phyloP scores from a whole-genome alignment of 2,888 invertebrate genomes.

The Mesochorus sp. region DNA sequence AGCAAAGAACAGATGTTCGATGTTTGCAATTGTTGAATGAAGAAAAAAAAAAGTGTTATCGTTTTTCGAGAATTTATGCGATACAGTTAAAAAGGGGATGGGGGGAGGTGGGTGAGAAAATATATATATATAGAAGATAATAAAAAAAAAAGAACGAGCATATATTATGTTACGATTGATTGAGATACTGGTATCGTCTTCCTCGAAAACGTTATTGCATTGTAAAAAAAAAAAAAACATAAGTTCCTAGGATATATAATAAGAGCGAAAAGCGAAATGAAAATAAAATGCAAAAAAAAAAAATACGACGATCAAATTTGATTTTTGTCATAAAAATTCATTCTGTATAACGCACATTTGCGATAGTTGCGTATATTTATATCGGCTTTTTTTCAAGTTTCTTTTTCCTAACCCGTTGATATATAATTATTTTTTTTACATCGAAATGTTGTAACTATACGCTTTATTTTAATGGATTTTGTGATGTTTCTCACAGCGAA shows the following conservation, averaged over 20 bases:
- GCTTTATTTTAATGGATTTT: constrained; percentile 6
- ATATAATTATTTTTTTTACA: background rate
- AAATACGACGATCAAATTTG: background rate
- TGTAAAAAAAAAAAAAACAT: constrained; percentile 32
- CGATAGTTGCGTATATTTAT: no score
- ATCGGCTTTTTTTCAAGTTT: no score
- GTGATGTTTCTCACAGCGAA: constrained; percentile 10
- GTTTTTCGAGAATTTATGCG: constrained; percentile 48
- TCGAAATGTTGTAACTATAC: background rate
- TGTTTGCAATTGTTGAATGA: constrained; percentile 55
- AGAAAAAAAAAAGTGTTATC: constrained; percentile 31
- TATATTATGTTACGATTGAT: constrained; percentile 5
- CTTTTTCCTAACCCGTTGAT: background rate
- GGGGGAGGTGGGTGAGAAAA: background rate
- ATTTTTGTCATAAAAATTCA: background rate
- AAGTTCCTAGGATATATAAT: constrained; percentile 53
- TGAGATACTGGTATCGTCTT: constrained; percentile 48
- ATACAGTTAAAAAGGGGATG: constrained; percentile 43
- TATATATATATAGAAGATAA: no score
- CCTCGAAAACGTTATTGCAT: constrained; percentile 49
- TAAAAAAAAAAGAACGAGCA: background rate
- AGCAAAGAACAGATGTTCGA: constrained; percentile 40
- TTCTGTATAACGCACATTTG: no score
- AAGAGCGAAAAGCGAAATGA: background rate
- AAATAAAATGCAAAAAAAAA: background rate